These are phyloP conservation scores for Fregetta grallaria DNA, from an alignment of 2,113 vertebrate species.

Conservation along the genomic window DNA sequence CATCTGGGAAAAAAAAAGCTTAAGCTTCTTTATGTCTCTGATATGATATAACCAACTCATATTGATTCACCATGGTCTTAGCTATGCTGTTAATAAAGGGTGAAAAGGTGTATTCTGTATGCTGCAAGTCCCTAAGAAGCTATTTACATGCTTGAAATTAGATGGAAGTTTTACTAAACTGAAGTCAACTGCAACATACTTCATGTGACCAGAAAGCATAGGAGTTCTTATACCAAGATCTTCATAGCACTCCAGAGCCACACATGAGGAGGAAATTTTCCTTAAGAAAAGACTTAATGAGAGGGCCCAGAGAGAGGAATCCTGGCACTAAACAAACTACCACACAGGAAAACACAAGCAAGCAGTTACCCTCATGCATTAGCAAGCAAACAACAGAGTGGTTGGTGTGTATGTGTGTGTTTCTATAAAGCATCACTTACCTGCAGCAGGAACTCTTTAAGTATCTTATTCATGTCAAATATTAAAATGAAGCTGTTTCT, in stretches of 20 bases:
- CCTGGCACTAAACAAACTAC: not conserved
- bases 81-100: not conserved
- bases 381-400: not conserved
- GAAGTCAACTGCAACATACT: not conserved
- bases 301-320: not conserved
- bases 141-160: not conserved
- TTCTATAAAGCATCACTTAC: not conserved
- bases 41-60: not conserved
- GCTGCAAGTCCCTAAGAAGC: not conserved
- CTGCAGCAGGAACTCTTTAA: not conserved
- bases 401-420: rapidly evolving
- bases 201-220: not conserved
- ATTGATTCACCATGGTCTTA: not conserved
- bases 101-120: not conserved
- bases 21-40: not conserved
- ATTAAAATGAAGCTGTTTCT: not conserved
- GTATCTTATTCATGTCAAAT: not conserved
- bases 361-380: not conserved
- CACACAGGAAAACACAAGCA: not conserved
- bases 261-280: not conserved
- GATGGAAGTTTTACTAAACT: not conserved
- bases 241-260: not conserved
- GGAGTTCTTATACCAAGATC: not conserved
- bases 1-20: not conserved
- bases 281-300: not conserved